These are phyloP conservation scores for Scaptomyza tumidula DNA, from an alignment of 2,888 invertebrate species.

Conservation along the genomic window DNA sequence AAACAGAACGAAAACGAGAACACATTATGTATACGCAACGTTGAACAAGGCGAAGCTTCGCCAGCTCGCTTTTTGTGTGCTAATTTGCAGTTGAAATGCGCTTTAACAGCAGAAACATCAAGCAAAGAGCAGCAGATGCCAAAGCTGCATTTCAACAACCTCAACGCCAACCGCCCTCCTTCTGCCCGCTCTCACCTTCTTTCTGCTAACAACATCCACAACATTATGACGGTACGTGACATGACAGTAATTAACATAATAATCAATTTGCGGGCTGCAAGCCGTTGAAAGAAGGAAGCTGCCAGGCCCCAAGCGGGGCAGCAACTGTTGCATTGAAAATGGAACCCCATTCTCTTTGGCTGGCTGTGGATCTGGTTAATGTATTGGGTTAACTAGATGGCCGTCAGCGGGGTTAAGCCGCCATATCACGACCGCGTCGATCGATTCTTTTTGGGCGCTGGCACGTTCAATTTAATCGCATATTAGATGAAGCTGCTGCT, in stretches of 20 bases:
- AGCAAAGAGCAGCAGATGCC: slow-evolving; percentile 23
- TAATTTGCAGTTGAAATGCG: slow-evolving; percentile 72
- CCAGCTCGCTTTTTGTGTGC: slow-evolving; percentile 52
- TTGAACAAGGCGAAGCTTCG: neutral
- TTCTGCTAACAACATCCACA: slow-evolving; percentile 11
- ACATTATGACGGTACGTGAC: slow-evolving; percentile 59
- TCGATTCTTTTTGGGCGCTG: slow-evolving; percentile 30
- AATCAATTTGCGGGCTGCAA: slow-evolving; percentile 65
- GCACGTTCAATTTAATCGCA: slow-evolving; percentile 70
- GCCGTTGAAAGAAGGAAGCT: slow-evolving; percentile 53
- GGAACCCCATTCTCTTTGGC: slow-evolving; percentile 6
- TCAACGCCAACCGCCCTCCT: neutral
- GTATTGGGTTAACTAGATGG: slow-evolving; percentile 71
- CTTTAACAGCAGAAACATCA: slow-evolving; percentile 40
- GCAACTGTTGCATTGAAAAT: slow-evolving; percentile 16
- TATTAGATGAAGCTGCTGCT: slow-evolving; percentile 55
- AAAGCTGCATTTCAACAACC: slow-evolving; percentile 31
- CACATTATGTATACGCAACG: slow-evolving; percentile 55
- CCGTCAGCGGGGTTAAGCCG: slow-evolving; percentile 67
- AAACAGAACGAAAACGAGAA: slow-evolving; percentile 23
- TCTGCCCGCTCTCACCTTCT: neutral
- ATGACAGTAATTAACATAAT: slow-evolving; percentile 76
- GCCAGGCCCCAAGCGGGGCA: slow-evolving; percentile 1
- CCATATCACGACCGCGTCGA: slow-evolving; percentile 48
- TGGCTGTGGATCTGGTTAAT: slow-evolving; percentile 13